Evolutionary conservation across 2,797 vertebrate species (phyloP).

Genomic region (Enteromius treurensis): DNA sequence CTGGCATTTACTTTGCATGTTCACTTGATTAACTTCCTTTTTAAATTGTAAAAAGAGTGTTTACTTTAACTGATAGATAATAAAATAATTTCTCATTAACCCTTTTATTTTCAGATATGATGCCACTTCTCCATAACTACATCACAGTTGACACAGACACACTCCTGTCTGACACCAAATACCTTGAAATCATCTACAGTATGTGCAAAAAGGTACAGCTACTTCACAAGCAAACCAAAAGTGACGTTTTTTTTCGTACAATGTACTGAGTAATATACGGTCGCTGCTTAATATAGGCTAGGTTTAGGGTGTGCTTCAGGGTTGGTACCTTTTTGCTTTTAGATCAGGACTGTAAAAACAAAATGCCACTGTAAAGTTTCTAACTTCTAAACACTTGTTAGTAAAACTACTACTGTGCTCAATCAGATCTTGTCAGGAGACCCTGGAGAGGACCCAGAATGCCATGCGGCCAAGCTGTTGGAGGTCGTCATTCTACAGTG

Average conservation of each 20-base stretch:
- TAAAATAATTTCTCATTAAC: neutral
- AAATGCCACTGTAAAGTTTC: neutral
- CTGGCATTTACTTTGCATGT: neutral
- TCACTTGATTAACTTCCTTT: neutral
- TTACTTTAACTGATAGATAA: neutral
- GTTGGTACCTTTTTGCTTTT: neutral
- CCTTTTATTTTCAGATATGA: constrained; percentile 86
- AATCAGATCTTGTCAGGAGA: constrained; percentile 92
- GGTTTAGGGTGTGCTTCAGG: neutral
- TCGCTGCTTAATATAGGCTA: neutral
- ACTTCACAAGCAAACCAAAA: neutral
- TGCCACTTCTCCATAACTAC: constrained; percentile 99
- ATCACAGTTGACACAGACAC: constrained; percentile 98
- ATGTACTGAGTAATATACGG: neutral
- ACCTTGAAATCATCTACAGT: constrained; percentile 98
- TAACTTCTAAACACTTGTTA: neutral
- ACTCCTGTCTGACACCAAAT: constrained; percentile 96
- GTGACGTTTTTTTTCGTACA: neutral
- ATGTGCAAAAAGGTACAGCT: constrained; percentile 97
- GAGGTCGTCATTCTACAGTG: constrained; percentile 98
- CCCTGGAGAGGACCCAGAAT: constrained; percentile 97
- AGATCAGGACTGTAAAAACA: neutral
- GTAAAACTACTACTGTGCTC: neutral
- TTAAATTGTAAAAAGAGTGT: neutral
- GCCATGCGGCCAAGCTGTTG: constrained; percentile 95